Base-by-base conservation (phyloP, 2,888 invertebrate genomes). In the Netelia virgata region DNA sequence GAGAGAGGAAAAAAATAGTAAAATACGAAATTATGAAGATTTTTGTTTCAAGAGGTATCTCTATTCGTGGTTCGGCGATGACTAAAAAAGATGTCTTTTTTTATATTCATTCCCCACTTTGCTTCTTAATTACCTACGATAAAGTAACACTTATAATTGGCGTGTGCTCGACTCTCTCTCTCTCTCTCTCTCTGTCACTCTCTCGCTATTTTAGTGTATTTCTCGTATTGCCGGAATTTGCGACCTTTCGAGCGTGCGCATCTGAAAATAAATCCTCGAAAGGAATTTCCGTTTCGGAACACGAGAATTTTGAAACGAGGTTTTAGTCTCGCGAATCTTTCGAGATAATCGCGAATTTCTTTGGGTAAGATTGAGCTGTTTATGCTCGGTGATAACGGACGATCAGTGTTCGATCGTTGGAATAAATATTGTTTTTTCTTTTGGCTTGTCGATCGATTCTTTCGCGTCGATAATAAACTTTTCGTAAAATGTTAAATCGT, bases 81-180 rank as follows among this genome's bases (percentile, higher is more conserved):
- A 81, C 77, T 81, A 78, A 72, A 81, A 16, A 57, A 73, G 61
- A 75, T 79, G 75, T 81, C 63, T 63, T 59, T 61, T 64, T 74
- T 55, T 70, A 77, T 57, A 68, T 66, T 76, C 72, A 66, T 68
- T 72, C 68, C 5, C 55, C 50, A 18, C 57, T 72, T 61, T 43
- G 63, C 55, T 74, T 41, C 81, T 84, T 84, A 81, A 84, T 84
- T 81, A 78, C 70, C 84, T 53, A 69, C 77, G 59, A 84, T 84
- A 84, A 84, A 84, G 84, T 84, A 81, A 84, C 84, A 84, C 84
- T 84, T 84, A 78, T 84, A 84, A 81, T 84, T 77, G 84, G 81
- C 57, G 63, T 43, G 81, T 78, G 72, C 50, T 43, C 53, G 41
- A 50, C 53, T 70, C 61, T 61, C 55, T 28, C 5, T 28, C 28